These are phyloP conservation scores for Marcusenius ussheri DNA, from an alignment of 2,113 vertebrate species.

Conservation along the genomic window DNA sequence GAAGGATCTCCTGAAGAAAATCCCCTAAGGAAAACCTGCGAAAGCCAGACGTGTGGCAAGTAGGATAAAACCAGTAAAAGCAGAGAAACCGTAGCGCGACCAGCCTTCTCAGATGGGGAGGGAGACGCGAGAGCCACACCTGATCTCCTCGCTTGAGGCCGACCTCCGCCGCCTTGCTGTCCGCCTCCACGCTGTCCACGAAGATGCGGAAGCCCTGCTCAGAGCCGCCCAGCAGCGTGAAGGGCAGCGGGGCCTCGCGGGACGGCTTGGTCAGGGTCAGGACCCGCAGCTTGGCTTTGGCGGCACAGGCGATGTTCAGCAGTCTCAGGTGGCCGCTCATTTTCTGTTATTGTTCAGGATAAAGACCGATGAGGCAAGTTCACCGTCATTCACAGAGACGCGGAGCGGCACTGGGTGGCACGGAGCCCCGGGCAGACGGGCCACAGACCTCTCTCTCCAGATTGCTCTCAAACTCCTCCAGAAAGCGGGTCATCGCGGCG, in stretches of 20 bases:
- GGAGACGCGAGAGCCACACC: constrained; percentile 48
- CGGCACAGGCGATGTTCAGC: constrained; percentile 95
- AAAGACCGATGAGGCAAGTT: background rate
- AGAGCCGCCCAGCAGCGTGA: constrained; percentile 85
- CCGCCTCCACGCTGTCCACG: constrained; percentile 84
- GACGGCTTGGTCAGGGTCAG: constrained; percentile 92
- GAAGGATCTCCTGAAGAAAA: background rate
- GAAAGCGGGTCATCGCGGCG: constrained; percentile 88
- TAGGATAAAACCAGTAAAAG: background rate
- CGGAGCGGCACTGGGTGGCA: background rate
- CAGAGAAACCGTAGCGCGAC: background rate
- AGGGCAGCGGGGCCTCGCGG: constrained; percentile 86
- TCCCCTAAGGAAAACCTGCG: background rate
- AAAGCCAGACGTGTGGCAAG: background rate
- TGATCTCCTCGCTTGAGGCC: constrained; percentile 96
- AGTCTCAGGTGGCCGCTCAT: constrained; percentile 97
- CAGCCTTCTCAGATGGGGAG: background rate
- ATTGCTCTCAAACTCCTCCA: constrained; percentile 98
- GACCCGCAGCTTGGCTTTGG: constrained; percentile 89
- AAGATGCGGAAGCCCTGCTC: constrained; percentile 96
- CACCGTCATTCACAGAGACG: background rate
- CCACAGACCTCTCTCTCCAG: constrained; percentile 89
- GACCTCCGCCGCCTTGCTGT: constrained; percentile 87
- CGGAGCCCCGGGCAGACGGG: background rate
- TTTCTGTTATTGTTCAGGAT: constrained; percentile 63